Evolutionary conservation across 2,888 invertebrate genomes (phyloP).

Genomic region (Tetramorium bicarinatum): DNA sequence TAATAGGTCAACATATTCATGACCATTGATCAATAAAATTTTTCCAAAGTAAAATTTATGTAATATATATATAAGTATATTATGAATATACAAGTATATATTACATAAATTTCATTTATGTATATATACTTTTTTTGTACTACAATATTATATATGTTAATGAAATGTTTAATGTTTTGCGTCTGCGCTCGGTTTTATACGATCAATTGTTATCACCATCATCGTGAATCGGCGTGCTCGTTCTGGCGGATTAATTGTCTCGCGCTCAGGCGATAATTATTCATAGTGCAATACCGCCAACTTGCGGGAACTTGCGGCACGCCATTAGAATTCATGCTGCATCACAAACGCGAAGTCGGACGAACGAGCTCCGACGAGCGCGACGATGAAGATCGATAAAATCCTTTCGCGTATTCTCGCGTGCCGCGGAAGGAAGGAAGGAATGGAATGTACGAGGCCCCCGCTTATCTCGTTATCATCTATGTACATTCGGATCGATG

Average conservation of each 20-base stretch:
- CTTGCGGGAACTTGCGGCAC: conserved; percentile 33
- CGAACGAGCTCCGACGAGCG: background rate
- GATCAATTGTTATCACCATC: background rate
- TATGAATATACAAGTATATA: too few species aligned
- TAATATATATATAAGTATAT: too few species aligned
- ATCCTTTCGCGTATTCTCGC: conserved; percentile 49
- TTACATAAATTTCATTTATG: too few species aligned
- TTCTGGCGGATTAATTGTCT: conserved; percentile 40
- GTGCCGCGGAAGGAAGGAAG: conserved; percentile 35
- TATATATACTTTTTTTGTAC: too few species aligned
- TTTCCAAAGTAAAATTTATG: too few species aligned
- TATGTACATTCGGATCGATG: conserved; percentile 45
- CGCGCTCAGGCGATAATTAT: conserved; percentile 33
- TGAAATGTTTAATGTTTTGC: background rate
- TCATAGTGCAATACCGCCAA: conserved; percentile 31
- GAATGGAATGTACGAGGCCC: conserved; percentile 30
- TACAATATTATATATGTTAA: background rate
- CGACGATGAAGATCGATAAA: conserved; percentile 28
- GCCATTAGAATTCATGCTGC: conserved; percentile 46
- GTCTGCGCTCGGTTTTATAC: background rate
- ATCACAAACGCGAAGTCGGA: conserved; percentile 39
- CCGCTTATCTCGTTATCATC: conserved; percentile 50
- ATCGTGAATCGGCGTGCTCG: conserved; percentile 2
- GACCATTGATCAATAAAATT: background rate
- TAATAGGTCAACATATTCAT: background rate